These are phyloP conservation scores for Brachypodius melanocephalos DNA, from an alignment of 2,113 vertebrate species.

Conservation along the genomic window DNA sequence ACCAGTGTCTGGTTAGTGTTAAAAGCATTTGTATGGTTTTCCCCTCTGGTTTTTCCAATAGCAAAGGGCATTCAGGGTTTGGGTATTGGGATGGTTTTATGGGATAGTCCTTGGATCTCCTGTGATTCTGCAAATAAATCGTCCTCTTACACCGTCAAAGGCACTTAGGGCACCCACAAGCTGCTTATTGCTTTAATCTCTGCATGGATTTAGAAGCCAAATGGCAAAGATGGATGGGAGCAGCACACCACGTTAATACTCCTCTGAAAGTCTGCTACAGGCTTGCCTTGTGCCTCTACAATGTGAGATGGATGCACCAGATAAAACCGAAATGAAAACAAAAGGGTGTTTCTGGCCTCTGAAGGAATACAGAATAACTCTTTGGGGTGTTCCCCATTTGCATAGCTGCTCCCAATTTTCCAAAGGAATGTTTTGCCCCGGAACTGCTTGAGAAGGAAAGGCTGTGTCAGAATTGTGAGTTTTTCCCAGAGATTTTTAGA, in stretches of 20 bases:
- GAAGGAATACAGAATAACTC: background rate
- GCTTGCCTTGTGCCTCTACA: background rate
- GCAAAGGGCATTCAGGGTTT: background rate
- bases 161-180: background rate
- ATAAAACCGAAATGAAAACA: background rate
- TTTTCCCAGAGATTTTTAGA: background rate
- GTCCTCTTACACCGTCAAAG: background rate
- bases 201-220: slow-evolving; percentile 1
- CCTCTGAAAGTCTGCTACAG: background rate
- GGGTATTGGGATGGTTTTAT: background rate
- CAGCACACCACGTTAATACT: background rate
- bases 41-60: background rate
- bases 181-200: slow-evolving; percentile 46
- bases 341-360: background rate
- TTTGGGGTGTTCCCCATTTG: background rate
- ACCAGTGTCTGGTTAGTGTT: background rate
- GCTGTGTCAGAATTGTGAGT: background rate
- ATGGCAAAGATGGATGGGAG: background rate
- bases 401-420: background rate
- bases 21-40: background rate
- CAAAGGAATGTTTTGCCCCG: background rate
- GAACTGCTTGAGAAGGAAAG: background rate
- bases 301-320: background rate
- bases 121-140: background rate
- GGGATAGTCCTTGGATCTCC: background rate